These are phyloP conservation scores for Hyposmocoma kahamanoa DNA, from an alignment of 1,140 invertebrate genomes.

Conservation along the genomic window DNA sequence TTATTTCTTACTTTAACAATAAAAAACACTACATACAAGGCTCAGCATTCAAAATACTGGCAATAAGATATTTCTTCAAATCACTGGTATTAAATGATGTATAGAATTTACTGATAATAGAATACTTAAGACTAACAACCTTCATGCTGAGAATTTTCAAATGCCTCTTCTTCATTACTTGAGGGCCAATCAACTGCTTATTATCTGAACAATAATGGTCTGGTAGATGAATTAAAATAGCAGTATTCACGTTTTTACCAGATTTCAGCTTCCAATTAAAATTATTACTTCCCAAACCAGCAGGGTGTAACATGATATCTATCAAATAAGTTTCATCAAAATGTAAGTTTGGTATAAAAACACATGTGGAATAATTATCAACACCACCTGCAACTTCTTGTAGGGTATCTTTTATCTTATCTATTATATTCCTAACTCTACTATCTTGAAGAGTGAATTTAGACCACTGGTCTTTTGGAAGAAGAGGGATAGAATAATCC, in stretches of 20 bases:
- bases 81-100: constrained; percentile 37
- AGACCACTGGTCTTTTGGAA: constrained; percentile 72
- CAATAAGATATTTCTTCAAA: constrained; percentile 38
- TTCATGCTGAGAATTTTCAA: constrained; percentile 78
- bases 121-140: constrained; percentile 77
- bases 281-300: constrained; percentile 41
- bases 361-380: constrained; percentile 64
- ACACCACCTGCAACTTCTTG: constrained; percentile 52
- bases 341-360: constrained; percentile 74
- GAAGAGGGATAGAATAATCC: constrained; percentile 75
- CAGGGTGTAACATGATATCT: constrained; percentile 77
- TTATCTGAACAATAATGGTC: constrained; percentile 78
- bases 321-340: constrained; percentile 76
- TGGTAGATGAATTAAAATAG: constrained; percentile 78
- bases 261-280: constrained; percentile 60
- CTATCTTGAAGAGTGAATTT: constrained; percentile 71
- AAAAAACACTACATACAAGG: too few species aligned
- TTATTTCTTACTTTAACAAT: too few species aligned
- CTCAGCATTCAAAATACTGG: constrained; percentile 31
- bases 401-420: constrained; percentile 67
- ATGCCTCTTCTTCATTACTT: constrained; percentile 77
- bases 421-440: constrained; percentile 72
- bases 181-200: constrained; percentile 75
- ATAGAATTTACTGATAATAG: constrained; percentile 66
- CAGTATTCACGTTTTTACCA: constrained; percentile 64